A percentile compares a stretch with the other conserved stretches of the same genome.
Conservation (phyloP, 2,113 vertebrate genomes). For the Prunella fulvescens region DNA sequence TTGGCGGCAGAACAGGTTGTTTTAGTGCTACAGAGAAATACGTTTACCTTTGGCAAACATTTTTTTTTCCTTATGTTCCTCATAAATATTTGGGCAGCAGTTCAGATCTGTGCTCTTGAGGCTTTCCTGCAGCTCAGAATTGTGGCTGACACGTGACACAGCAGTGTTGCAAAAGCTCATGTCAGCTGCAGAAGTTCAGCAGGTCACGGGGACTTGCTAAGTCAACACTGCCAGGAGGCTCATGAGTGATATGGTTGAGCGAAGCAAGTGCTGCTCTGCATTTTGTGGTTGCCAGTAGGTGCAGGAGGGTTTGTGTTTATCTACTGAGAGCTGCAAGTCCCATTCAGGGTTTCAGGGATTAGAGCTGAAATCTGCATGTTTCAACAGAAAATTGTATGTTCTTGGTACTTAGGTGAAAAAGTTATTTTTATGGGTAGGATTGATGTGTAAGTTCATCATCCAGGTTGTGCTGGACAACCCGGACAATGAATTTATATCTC, state of each 20-base stretch:
- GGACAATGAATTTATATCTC: background rate
- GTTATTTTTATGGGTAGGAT: background rate
- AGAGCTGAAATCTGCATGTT: background rate
- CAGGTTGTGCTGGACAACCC: background rate
- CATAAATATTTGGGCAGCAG: background rate
- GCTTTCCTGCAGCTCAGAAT: background rate
- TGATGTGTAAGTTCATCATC: background rate
- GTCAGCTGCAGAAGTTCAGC: conserved; percentile 15
- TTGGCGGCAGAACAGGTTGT: background rate
- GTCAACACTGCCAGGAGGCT: background rate
- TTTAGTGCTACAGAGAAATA: background rate
- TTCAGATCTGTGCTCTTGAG: background rate
- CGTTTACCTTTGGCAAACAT: background rate
- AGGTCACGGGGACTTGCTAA: background rate
- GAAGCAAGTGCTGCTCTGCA: background rate
- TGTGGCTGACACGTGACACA: background rate
- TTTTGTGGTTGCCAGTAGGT: background rate
- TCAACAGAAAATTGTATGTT: background rate
- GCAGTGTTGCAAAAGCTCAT: background rate
- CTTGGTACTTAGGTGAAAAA: background rate
- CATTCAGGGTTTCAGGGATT: background rate
- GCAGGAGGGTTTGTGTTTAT: background rate
- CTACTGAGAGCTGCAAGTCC: background rate
- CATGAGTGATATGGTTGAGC: background rate
- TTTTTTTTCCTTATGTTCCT: background rate